Base-by-base conservation (phyloP, 2,797 vertebrate species). In the Fistularia commersonii region DNA sequence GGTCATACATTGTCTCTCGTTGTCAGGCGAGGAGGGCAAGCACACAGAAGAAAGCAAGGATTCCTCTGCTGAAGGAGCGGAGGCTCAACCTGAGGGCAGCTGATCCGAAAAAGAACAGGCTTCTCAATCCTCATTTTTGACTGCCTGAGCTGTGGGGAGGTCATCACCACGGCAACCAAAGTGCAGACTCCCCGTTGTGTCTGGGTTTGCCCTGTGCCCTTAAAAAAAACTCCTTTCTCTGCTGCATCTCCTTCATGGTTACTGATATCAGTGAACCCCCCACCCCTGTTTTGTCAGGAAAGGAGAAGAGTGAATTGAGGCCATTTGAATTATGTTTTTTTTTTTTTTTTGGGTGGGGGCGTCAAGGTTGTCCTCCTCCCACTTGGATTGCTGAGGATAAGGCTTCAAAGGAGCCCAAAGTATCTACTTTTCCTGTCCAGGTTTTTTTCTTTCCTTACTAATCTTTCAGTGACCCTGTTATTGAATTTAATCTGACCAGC, bases 51-150 rank as follows among this genome's bases (percentile, higher is more conserved):
- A 78, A 47, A 73, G 13, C 39, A 66, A 59, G 51, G 59, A 63
- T 41, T 62, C 69, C 55, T 9, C 78, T 44, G 6, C 62, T 23
- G 76, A 82, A 76, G 76, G 82, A 52, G 67, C 78, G 54, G 69
- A 73, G 63, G 50, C 55, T 65, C 51, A 78, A 67, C 64, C 52
- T 15, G 64, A 65, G 31, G 55, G 60, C 32, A 79, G 58, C 45
- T 88, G 62, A 83, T 43, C 8, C 46, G 37, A 51, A 48, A 8
- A 5, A 6, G 23, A 49, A 9, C 13, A 35, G 37, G 35, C 56
- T 37, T 45, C 37, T 33, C 31, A 50, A 23, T 23, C 23, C 23
- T 23, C 6, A 44, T 48, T 61, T 48, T 56, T 63, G 46, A 47
- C 45, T 8, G 56, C 42, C 13, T 2, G 7, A 23, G 2, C 11